Conservation (phyloP, 2,113 vertebrate genomes). For the Bettongia penicillata region DNA sequence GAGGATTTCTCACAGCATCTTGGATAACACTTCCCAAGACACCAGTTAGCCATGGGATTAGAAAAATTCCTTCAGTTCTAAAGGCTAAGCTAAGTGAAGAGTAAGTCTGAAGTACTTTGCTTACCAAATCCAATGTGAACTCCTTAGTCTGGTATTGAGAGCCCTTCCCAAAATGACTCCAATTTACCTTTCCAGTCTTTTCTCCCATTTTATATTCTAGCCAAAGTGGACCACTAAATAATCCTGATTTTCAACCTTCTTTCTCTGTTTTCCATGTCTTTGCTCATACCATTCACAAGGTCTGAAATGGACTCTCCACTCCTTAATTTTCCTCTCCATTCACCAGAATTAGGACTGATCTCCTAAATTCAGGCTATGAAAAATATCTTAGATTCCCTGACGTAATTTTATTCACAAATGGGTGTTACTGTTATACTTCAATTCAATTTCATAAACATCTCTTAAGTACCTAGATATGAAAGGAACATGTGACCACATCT, state of each 20-base stretch:
- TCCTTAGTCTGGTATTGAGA: neutral
- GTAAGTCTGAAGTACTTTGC: neutral
- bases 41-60: neutral
- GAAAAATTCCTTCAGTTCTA: neutral
- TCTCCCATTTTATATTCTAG: neutral
- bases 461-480: neutral
- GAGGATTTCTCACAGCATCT: neutral
- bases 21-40: neutral
- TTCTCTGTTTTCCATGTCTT: neutral
- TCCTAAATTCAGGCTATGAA: neutral
- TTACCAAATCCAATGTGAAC: neutral
- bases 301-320: neutral
- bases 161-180: neutral
- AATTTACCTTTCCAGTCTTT: neutral
- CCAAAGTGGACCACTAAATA: neutral
- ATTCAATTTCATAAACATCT: neutral
- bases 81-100: neutral
- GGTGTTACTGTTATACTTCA: neutral
- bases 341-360: neutral
- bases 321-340: neutral
- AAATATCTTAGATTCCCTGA: neutral
- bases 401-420: neutral
- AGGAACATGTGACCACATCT: neutral
- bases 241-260: neutral
- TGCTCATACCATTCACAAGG: neutral